Evolutionary conservation across 2,888 invertebrate genomes (phyloP).

Genomic region (Teleogryllus oceanicus): DNA sequence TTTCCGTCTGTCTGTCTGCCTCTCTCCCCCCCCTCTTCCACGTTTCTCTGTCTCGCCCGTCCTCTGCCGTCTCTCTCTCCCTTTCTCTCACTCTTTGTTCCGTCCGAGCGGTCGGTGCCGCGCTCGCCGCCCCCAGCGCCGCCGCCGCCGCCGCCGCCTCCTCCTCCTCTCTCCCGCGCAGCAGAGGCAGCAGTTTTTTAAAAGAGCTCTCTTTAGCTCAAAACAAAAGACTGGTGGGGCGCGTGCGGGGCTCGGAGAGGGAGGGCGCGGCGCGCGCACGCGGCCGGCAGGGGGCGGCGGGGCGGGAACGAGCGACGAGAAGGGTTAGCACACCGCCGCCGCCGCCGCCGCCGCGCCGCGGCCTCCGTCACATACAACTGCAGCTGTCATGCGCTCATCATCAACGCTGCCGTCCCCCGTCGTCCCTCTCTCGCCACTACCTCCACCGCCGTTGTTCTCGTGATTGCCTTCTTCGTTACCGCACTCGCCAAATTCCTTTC

Average conservation of each 20-base stretch:
- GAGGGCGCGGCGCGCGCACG: background rate
- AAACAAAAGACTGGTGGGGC: slow-evolving; percentile 3
- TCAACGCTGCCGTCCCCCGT: no score
- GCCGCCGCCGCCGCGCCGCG: background rate
- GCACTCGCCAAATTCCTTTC: no score
- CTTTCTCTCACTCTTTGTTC: no score
- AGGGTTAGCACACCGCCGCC: background rate
- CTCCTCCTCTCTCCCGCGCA: background rate
- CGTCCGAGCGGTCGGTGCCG: background rate
- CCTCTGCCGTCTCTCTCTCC: background rate
- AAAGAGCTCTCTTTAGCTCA: slow-evolving; percentile 18
- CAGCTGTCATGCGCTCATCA: no score
- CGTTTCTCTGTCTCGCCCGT: background rate
- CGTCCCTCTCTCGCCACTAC: no score
- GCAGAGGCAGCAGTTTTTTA: background rate
- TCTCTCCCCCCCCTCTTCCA: background rate
- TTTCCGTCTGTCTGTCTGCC: background rate
- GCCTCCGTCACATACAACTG: no score
- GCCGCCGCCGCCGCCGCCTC: background rate
- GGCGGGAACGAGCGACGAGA: background rate
- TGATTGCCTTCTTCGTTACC: no score
- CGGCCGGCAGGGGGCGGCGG: background rate
- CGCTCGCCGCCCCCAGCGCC: background rate
- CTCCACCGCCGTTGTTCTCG: no score
- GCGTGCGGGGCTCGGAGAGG: background rate